phyloP scores from a whole-genome alignment of 2,888 invertebrate species.

The Pachymerium ferrugineum region DNA sequence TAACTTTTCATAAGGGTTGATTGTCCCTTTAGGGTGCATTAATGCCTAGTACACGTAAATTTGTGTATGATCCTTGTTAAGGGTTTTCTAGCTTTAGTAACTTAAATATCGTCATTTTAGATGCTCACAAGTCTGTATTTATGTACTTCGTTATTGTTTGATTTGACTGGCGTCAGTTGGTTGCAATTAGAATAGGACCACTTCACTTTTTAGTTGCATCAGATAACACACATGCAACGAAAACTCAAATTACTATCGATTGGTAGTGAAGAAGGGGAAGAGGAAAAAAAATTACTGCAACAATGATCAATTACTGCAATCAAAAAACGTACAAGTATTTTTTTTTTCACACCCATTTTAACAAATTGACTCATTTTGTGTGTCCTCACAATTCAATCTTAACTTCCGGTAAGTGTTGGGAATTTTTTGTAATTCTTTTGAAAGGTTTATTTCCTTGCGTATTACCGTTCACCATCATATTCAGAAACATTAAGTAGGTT shows the following conservation, averaged over 20 bases:
- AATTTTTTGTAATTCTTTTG: too few species aligned
- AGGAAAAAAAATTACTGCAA: neutral
- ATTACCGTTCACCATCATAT: neutral
- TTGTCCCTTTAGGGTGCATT: too few species aligned
- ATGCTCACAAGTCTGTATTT: too few species aligned
- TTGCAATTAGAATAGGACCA: slow-evolving; percentile 19
- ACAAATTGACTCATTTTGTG: neutral
- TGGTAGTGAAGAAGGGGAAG: neutral
- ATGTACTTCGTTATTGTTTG: neutral
- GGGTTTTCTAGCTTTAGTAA: too few species aligned
- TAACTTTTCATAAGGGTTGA: too few species aligned
- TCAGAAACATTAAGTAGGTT: neutral
- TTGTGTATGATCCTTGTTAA: too few species aligned
- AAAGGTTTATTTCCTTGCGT: too few species aligned
- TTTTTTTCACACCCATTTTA: slow-evolving; percentile 14
- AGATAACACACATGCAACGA: slow-evolving; percentile 24
- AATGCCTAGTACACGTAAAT: too few species aligned
- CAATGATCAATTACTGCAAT: slow-evolving; percentile 19
- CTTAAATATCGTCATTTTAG: too few species aligned
- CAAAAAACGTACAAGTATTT: neutral
- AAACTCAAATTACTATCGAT: slow-evolving; percentile 27
- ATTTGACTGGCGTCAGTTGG: slow-evolving; percentile 1
- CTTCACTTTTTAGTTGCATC: slow-evolving; percentile 27
- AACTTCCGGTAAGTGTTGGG: slow-evolving; percentile 7
- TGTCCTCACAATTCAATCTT: slow-evolving; percentile 1